Conservation (phyloP, 1,140 invertebrate species). For the Gonatopus flavifemur region DNA sequence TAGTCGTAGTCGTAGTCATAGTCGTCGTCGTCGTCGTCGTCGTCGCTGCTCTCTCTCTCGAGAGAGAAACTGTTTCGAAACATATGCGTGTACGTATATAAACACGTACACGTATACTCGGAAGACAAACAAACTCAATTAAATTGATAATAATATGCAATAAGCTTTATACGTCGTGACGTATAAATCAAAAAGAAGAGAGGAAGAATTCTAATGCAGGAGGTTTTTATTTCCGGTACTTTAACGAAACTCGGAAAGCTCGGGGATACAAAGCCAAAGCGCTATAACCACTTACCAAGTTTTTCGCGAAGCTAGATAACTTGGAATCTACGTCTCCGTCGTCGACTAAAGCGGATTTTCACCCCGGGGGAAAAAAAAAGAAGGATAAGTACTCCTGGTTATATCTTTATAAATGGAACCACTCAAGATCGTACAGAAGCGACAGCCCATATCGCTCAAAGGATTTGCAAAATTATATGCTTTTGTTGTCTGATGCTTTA, state of each 20-base stretch:
- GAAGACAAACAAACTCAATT: no score
- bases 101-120: no score
- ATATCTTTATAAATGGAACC: constrained; percentile 55
- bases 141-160: no score
- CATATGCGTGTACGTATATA: no score
- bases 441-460: constrained; percentile 35
- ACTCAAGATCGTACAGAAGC: constrained; percentile 23
- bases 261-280: constrained; percentile 36
- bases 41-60: constrained; percentile 8
- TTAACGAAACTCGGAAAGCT: constrained; percentile 21
- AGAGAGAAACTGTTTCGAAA: no score
- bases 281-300: constrained; percentile 47
- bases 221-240: constrained; percentile 27
- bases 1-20: constrained; percentile 2
- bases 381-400: constrained; percentile 38
- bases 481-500: constrained; percentile 32
- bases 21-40: constrained; percentile 6
- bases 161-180: no score
- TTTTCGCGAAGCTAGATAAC: constrained; percentile 19
- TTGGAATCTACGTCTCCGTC: constrained; percentile 23
- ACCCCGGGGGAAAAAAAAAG: no score
- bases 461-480: constrained; percentile 47
- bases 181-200: constrained; percentile 5
- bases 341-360: constrained; percentile 44
- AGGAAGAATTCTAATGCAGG: no score